Evolutionary conservation across 2,797 vertebrate genomes (phyloP).

Genomic region (Bradypodion ventrale): DNA sequence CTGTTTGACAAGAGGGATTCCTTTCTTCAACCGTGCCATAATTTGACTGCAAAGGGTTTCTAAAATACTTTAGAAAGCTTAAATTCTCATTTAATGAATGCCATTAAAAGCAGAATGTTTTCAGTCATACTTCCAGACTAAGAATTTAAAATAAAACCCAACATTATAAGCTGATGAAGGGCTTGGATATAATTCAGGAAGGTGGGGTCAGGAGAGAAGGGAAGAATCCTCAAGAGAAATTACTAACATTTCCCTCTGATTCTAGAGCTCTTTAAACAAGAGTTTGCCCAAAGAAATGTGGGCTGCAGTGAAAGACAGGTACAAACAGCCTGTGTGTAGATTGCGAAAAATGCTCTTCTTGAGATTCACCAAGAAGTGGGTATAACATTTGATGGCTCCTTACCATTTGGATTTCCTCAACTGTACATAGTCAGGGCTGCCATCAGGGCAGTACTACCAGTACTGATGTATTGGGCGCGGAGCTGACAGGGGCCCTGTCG

Average conservation of each 20-base stretch:
- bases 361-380: background rate
- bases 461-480: no score
- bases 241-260: background rate
- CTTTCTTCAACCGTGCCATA: constrained; percentile 70
- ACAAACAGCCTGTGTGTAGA: no score
- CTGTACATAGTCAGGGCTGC: no score
- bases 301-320: background rate
- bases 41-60: constrained; percentile 74
- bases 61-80: constrained; percentile 72
- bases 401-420: background rate
- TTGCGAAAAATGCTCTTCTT: background rate
- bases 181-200: background rate
- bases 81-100: constrained; percentile 73
- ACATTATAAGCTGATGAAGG: constrained; percentile 28
- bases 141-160: background rate
- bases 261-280: background rate
- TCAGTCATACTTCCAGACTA: constrained; percentile 32
- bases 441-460: no score
- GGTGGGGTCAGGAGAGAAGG: background rate
- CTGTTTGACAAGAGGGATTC: constrained; percentile 76
- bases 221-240: background rate
- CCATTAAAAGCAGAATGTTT: constrained; percentile 65
- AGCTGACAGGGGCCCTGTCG: no score
- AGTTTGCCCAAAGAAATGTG: background rate
- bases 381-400: background rate